Evolutionary conservation across 2,888 invertebrate species (phyloP).

Genomic region (Bombylius discolor): DNA sequence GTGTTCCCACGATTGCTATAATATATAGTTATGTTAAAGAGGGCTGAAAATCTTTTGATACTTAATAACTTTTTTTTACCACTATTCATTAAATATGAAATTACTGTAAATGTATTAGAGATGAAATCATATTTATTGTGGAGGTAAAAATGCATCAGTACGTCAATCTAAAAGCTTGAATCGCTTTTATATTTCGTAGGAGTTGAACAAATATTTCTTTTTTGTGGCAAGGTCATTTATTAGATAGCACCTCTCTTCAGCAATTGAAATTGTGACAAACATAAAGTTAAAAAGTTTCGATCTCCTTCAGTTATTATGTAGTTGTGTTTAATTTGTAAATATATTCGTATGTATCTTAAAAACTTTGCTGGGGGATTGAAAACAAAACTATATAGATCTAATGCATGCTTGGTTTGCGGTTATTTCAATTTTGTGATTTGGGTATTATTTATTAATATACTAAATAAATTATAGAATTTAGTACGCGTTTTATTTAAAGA

Average conservation of each 20-base stretch:
- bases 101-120: no score
- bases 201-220: neutral
- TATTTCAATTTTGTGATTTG: constrained; percentile 12
- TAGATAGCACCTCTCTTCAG: no score
- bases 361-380: constrained; percentile 1
- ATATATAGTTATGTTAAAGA: neutral
- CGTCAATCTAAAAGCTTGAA: no score
- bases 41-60: neutral
- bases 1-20: constrained; percentile 6
- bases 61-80: no score
- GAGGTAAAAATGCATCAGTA: constrained; percentile 1
- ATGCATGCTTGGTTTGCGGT: constrained; percentile 2
- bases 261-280: no score
- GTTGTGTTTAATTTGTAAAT: no score
- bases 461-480: neutral
- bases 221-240: constrained; percentile 12
- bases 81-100: no score
- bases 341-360: no score
- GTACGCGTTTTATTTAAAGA: neutral
- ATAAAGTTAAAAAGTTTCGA: no score
- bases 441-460: no score
- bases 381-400: constrained; percentile 9
- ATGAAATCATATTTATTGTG: neutral
- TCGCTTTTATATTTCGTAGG: neutral
- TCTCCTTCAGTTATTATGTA: no score